Conservation (phyloP, 2,113 vertebrate genomes). For the Myiopsitta monachus region DNA sequence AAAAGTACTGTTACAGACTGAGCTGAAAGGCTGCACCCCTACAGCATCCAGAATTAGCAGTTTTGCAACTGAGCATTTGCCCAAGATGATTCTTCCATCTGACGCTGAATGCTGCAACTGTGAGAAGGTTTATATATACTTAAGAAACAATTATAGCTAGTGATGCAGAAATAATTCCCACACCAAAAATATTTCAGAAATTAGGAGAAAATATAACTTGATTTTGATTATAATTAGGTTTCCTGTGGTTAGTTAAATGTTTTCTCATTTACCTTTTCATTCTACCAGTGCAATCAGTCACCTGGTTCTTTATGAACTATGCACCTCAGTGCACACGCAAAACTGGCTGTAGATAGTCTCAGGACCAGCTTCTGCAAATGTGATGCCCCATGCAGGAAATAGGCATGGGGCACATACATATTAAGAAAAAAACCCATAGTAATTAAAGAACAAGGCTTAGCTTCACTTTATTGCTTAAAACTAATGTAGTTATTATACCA, state of each 20-base stretch:
- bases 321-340: background rate
- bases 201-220: slow-evolving; percentile 10
- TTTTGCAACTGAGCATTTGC: background rate
- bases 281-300: slow-evolving; percentile 23
- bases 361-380: slow-evolving; percentile 34
- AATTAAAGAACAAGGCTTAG: slow-evolving; percentile 55
- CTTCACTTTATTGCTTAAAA: slow-evolving; percentile 49
- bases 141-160: slow-evolving; percentile 31
- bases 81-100: background rate
- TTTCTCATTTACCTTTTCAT: slow-evolving; percentile 48
- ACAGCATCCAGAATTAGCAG: background rate
- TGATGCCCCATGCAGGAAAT: slow-evolving; percentile 25
- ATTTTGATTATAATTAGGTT: slow-evolving; percentile 38
- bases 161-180: slow-evolving; percentile 42
- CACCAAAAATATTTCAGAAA: slow-evolving; percentile 38
- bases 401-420: background rate
- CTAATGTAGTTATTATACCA: slow-evolving; percentile 41
- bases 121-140: background rate
- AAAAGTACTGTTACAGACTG: background rate
- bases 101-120: background rate
- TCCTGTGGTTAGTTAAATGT: slow-evolving; percentile 58
- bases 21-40: background rate
- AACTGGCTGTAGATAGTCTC: background rate
- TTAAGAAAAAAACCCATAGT: slow-evolving; percentile 35
- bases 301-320: slow-evolving; percentile 29